Percentiles rank a stretch among this genome's conserved stretches.
Evolutionary conservation across 2,113 vertebrate genomes (phyloP).

Genomic region (Thermophis baileyi): DNA sequence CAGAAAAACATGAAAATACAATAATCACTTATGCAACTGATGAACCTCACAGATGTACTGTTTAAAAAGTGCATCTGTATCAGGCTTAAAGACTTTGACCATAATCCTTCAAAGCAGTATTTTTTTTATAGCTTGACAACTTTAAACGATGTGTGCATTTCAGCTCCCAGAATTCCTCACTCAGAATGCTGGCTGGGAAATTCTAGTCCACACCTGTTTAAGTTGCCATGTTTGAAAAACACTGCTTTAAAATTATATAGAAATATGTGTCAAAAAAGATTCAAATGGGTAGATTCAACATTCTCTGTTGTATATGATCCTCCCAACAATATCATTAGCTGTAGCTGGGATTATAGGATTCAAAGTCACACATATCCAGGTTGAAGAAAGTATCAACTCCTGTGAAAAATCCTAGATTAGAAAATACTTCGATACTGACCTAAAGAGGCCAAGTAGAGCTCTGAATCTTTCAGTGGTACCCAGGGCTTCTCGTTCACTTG

Average conservation of each 20-base stretch:
- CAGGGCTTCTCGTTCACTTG: constrained; percentile 67
- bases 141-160: neutral
- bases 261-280: neutral
- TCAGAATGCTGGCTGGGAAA: neutral
- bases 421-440: constrained; percentile 68
- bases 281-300: neutral
- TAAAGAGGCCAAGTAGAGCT: constrained; percentile 88
- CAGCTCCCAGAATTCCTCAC: neutral
- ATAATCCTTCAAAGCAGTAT: neutral
- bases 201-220: neutral
- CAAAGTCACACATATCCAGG: neutral
- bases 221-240: neutral
- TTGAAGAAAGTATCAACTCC: neutral
- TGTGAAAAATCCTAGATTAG: neutral
- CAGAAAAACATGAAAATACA: neutral
- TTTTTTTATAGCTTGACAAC: neutral
- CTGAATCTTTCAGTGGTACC: constrained; percentile 90
- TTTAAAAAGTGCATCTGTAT: neutral
- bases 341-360: neutral
- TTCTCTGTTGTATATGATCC: neutral
- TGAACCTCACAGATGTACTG: neutral
- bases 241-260: neutral
- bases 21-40: neutral
- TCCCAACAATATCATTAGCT: neutral
- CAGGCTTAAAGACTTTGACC: neutral